Evolutionary conservation across 2,888 invertebrate species (phyloP).

Genomic region (Netelia fuscicornis): DNA sequence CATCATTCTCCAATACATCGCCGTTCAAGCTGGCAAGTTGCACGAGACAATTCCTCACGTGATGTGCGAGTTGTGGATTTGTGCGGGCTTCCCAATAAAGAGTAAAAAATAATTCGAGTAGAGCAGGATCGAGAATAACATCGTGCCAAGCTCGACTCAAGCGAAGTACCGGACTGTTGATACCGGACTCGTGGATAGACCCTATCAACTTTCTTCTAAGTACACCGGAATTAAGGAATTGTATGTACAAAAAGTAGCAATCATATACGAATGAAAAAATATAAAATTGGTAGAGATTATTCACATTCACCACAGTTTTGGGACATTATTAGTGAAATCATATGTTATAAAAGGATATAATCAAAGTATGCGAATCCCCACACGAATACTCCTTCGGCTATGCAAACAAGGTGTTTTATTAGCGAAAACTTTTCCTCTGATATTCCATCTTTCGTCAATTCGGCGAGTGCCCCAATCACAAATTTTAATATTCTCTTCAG

Average conservation of each 20-base stretch:
- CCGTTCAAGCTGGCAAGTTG: constrained; percentile 92
- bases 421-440: constrained; percentile 87
- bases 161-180: constrained; percentile 87
- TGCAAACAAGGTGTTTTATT: constrained; percentile 90
- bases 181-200: constrained; percentile 88
- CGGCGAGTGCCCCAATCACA: constrained; percentile 88
- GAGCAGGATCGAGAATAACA: constrained; percentile 90
- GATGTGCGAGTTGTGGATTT: constrained; percentile 91
- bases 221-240: constrained; percentile 80
- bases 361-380: constrained; percentile 92
- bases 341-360: constrained; percentile 85
- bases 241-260: constrained; percentile 41
- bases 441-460: constrained; percentile 86
- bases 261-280: not conserved
- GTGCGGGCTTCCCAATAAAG: constrained; percentile 93
- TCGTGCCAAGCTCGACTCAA: constrained; percentile 91
- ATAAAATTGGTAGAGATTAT: not conserved
- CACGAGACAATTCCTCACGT: constrained; percentile 92
- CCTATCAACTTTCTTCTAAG: constrained; percentile 90
- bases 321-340: too few species aligned
- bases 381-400: constrained; percentile 91
- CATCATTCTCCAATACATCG: constrained; percentile 85
- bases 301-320: too few species aligned
- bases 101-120: constrained; percentile 92
- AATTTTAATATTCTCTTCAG: constrained; percentile 93